Evolutionary conservation across 2,888 invertebrate genomes (phyloP), one percentile per base, ranked within the genome.

Genomic region (Laspeyria flexula): DNA sequence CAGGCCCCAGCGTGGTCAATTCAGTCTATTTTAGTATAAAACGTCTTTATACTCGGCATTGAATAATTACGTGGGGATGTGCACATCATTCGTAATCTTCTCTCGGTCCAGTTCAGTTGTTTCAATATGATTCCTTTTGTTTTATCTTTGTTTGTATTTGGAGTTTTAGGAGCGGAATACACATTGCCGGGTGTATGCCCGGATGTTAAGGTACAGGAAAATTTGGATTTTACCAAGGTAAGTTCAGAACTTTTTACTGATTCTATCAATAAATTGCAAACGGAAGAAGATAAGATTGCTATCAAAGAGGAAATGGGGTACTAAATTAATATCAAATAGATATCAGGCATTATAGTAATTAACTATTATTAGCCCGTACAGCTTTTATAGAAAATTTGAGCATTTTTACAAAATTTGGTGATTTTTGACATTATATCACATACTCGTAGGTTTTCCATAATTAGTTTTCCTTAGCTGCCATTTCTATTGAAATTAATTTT

Each of bases 21-120:
- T 65, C 44, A 64, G 10, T 59, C 61, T 64, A 66, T 61, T 70
- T 64, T 25, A 48, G 69, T 64, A 57, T 63, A 60, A 70, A 65
- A 75, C 74, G 66, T 71, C 82, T 79, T 79, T 80, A 69, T 55
- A 40, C 60, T 64, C 68, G 43, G 79, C 73, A 90, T 90, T 88
- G 86, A 60, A 85, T 90, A 89, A 91, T 87, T 88, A 88, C 72
- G 85, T 86, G 77, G 88, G n/a, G 88, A 71, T 55, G 79, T 49
- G 61, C 55, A 48, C 62, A 57, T 62, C 88, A 89, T 74, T 88
- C 74, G 56, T 60, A 64, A 68, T 57, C 65, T 60, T 52, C 34
- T 37, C 41, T 37, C 31, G 29, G 37, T 21, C 43, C 71, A 29
- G 63, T 45, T 37, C 52, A 75, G 73, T 77, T 77, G 76, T 64